Evolutionary conservation across 2,888 invertebrate genomes (phyloP).

Genomic region (Abrostola triplasia): DNA sequence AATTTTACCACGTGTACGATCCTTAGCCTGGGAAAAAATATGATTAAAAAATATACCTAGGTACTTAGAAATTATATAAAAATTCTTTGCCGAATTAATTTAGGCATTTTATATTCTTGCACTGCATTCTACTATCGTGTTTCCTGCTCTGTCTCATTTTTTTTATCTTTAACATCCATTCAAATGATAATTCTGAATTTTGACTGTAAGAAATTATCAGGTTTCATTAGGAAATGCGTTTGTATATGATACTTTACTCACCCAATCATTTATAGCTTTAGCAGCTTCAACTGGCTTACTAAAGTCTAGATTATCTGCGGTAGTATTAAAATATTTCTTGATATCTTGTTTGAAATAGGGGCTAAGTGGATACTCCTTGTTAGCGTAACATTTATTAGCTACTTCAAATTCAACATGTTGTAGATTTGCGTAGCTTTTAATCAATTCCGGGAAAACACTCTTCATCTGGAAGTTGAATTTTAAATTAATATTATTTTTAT

Average conservation of each 20-base stretch:
- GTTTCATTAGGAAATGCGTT: background rate
- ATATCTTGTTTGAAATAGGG: constrained; percentile 38
- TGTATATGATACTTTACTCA: constrained; percentile 37
- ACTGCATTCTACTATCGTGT: background rate
- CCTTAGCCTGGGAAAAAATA: constrained; percentile 58
- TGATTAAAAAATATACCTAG: too few species aligned
- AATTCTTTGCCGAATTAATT: too few species aligned
- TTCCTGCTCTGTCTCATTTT: background rate
- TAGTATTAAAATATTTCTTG: constrained; percentile 48
- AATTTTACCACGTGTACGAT: constrained; percentile 65
- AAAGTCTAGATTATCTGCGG: constrained; percentile 60
- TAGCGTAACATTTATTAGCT: constrained; percentile 53
- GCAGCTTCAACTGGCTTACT: constrained; percentile 51
- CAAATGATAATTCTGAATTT: too few species aligned
- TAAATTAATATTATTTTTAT: background rate
- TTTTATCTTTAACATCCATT: background rate
- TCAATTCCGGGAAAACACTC: constrained; percentile 40
- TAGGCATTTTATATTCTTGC: background rate
- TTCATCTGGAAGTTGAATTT: constrained; percentile 51
- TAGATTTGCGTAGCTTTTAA: constrained; percentile 42
- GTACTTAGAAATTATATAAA: too few species aligned
- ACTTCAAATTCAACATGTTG: constrained; percentile 49
- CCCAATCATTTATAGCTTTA: constrained; percentile 66
- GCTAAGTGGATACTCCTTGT: constrained; percentile 41
- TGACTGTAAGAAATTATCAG: too few species aligned